These are phyloP conservation scores for Papilio elwesi DNA, from an alignment of 2,888 invertebrate species.

Conservation along the genomic window DNA sequence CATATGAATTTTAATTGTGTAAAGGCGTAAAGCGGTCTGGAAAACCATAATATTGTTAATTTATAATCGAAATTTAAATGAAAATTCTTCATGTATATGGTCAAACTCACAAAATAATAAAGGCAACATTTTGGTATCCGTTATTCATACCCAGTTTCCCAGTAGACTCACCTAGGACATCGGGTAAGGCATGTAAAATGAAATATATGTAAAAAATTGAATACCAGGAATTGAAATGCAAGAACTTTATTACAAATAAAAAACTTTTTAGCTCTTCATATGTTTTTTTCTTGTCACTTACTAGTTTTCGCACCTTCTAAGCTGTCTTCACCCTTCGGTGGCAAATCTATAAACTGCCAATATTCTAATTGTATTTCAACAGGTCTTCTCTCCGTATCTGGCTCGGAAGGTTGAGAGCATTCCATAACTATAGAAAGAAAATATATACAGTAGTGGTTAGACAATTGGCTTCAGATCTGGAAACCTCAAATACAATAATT, in stretches of 20 bases:
- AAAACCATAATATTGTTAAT: no score
- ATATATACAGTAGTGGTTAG: no score
- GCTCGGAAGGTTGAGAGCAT: neutral
- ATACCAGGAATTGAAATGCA: neutral
- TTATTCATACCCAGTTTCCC: no score
- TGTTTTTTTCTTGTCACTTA: neutral
- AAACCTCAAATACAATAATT: no score
- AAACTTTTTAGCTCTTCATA: neutral
- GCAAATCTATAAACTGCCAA: neutral
- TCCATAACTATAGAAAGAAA: neutral
- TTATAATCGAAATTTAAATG: no score
- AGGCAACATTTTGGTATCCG: no score
- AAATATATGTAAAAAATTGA: no score
- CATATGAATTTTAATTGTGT: neutral
- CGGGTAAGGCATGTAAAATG: no score
- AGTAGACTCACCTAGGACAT: no score
- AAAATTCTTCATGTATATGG: no score
- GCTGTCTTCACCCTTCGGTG: neutral
- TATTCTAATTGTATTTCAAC: neutral
- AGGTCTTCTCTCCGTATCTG: neutral
- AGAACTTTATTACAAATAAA: neutral
- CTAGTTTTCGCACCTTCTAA: neutral
- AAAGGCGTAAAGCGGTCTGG: neutral
- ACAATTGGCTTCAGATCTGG: no score
- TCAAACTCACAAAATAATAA: no score